These are phyloP conservation scores for Squalus acanthias DNA, from an alignment of 2,797 vertebrate species.

Conservation along the genomic window DNA sequence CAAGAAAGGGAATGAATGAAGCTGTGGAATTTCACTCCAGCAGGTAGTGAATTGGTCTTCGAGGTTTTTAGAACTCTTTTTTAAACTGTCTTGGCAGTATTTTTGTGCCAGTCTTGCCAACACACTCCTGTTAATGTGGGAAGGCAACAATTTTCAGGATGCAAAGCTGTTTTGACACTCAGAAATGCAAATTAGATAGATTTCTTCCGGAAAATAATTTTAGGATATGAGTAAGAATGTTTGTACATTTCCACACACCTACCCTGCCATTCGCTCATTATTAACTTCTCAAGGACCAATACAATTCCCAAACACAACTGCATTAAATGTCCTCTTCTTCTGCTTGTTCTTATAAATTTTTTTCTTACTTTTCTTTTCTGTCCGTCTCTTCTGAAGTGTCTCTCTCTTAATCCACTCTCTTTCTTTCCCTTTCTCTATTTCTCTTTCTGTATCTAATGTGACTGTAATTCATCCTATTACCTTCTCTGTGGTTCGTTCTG, in stretches of 20 bases:
- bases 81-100: neutral
- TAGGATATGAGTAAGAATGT: neutral
- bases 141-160: neutral
- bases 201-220: neutral
- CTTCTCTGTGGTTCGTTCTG: neutral
- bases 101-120: neutral
- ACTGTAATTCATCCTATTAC: neutral
- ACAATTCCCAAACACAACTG: neutral
- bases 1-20: neutral
- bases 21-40: neutral
- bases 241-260: neutral
- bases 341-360: neutral
- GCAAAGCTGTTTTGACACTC: conserved; percentile 7
- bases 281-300: neutral
- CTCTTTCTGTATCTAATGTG: neutral
- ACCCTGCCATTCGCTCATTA: neutral
- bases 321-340: neutral
- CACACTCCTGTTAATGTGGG: neutral
- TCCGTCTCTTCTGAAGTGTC: too few relatives aligned
- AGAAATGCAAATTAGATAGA: neutral
- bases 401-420: neutral
- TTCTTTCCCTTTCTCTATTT: neutral
- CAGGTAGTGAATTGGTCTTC: neutral
- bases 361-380: neutral
- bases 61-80: neutral